Evolutionary conservation across 2,113 vertebrate genomes (phyloP).

Genomic region (Tympanuchus pallidicinctus): DNA sequence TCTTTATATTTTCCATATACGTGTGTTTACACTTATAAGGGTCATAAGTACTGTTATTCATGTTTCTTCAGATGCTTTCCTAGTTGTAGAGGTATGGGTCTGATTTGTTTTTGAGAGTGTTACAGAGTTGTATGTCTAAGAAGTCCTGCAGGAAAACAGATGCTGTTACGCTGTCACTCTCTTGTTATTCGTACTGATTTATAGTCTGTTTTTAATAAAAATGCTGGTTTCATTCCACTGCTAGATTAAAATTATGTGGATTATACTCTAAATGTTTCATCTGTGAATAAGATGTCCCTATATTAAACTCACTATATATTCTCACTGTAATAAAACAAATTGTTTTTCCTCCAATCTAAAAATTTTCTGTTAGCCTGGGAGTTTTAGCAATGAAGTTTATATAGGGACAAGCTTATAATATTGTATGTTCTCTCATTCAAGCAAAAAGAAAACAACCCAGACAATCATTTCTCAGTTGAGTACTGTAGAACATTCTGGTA

Average conservation of each 20-base stretch:
- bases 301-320: background rate
- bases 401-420: background rate
- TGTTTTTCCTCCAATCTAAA: background rate
- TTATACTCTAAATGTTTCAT: background rate
- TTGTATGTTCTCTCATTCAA: background rate
- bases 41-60: background rate
- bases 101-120: background rate
- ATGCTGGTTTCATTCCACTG: background rate
- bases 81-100: background rate
- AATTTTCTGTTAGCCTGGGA: background rate
- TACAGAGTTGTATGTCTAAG: background rate
- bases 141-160: background rate
- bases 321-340: background rate
- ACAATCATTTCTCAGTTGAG: background rate
- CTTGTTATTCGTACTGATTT: background rate
- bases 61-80: background rate
- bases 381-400: background rate
- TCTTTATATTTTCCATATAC: background rate
- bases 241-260: background rate
- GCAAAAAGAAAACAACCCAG: background rate
- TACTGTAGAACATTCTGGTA: background rate
- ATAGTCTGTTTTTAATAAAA: background rate
- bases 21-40: background rate
- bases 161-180: background rate
- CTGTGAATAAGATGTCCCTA: background rate